phyloP scores from a whole-genome alignment of 2,113 vertebrate genomes.

The Hippocampus barbouri region DNA sequence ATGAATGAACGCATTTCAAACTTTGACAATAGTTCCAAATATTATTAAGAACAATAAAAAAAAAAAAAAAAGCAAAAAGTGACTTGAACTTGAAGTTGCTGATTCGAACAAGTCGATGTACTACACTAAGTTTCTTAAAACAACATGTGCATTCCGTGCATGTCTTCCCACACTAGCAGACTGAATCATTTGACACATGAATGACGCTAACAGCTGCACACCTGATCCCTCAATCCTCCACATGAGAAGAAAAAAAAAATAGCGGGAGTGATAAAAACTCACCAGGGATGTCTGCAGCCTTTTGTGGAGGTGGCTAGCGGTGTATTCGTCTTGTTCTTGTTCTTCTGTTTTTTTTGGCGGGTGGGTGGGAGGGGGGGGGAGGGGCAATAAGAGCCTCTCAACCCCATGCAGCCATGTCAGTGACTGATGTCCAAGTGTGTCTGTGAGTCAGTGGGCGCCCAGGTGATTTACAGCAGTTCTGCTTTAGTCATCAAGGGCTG shows the following conservation, averaged over 20 bases:
- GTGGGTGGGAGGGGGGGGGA: background rate
- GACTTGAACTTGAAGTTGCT: no score
- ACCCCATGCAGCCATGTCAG: constrained; percentile 73
- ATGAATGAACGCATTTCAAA: no score
- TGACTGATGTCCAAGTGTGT: constrained; percentile 82
- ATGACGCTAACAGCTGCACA: constrained; percentile 60
- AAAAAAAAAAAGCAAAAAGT: no score
- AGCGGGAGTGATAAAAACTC: constrained; percentile 46
- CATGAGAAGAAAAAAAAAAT: constrained; percentile 12
- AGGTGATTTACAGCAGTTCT: constrained; percentile 83
- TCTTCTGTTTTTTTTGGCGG: background rate
- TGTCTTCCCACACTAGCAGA: background rate
- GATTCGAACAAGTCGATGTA: background rate
- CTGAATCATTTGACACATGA: constrained; percentile 26
- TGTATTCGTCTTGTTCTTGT: constrained; percentile 38
- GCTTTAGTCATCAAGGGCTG: constrained; percentile 89
- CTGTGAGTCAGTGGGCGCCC: constrained; percentile 67
- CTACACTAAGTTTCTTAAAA: background rate
- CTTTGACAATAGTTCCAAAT: no score
- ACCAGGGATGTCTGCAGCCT: constrained; percentile 49
- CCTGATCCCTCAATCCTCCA: constrained; percentile 46
- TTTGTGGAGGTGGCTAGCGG: constrained; percentile 42
- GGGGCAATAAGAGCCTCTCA: constrained; percentile 42
- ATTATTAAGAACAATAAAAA: no score
- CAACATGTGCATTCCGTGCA: background rate